Evolutionary conservation across 1,140 invertebrate species (phyloP), one percentile per base, ranked within the genome.

Genomic region (Drosophila saltans): DNA sequence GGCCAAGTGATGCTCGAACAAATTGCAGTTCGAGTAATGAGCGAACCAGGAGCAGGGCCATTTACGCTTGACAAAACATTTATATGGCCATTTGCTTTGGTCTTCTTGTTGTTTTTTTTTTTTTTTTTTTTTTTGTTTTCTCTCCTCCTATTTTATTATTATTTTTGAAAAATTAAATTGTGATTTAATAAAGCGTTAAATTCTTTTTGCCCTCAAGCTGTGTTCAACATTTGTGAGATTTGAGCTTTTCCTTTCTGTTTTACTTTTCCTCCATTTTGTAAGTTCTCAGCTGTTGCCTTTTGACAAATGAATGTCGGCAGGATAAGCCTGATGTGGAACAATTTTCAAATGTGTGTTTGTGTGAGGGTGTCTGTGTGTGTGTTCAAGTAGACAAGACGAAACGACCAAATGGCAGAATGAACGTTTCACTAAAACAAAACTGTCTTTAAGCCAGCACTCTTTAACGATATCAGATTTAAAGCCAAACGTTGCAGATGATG

Each of bases 161-260:
- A 62, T 45, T 41, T 62, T 61, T 66, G 45, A 52, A 66, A 80
- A 75, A 88, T 88, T 88, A 66, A 70, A 75, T 80, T 75, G 73
- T 66, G 71, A 80, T 80, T 78, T 83, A 83, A 78, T 83, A 88
- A 89, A 83, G 80, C 84, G 80, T 65, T 78, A 89, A 80, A 89
- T 78, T 89, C 21, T 26, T 52, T 73, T 69, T 56, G 62, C 66
- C 79, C 63, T 56, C 80, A 69, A 66, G 67, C 71, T 72, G 60
- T 60, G 43, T 40, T 26, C 63, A 59, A 61, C 21, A 55, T 40
- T 69, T 62, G 33, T 26, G 30, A 21, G 11, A 21, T 58, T 26
- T 9, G 33, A 16, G 30, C 30, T 62, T 41, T 28, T 48, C 59
- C 28, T 41, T 61, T 58, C 64, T 69, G 60, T 78, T 66, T 71